Evolutionary conservation across 2,888 invertebrate genomes (phyloP).

Genomic region (Carabus problematicus): DNA sequence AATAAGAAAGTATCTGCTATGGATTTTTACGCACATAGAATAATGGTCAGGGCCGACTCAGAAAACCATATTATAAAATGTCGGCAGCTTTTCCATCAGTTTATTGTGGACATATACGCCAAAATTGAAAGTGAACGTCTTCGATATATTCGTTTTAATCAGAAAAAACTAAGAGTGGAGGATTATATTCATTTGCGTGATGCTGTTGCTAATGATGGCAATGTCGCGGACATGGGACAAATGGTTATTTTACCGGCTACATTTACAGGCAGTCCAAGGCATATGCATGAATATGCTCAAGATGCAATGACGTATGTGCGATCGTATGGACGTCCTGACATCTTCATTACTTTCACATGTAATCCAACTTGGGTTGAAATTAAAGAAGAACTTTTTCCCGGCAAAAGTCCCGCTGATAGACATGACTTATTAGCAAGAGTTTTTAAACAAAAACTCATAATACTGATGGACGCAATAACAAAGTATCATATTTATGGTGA

Average conservation of each 20-base stretch:
- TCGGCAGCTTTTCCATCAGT: slow-evolving; percentile 49
- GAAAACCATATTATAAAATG: slow-evolving; percentile 45
- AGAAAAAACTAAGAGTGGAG: background rate
- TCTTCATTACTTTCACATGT: slow-evolving; percentile 51
- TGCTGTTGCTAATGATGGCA: slow-evolving; percentile 12
- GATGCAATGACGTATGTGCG: slow-evolving; percentile 53
- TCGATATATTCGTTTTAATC: slow-evolving; percentile 13
- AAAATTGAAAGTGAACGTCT: slow-evolving; percentile 48
- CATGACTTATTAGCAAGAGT: slow-evolving; percentile 49
- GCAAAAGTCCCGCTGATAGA: slow-evolving; percentile 43
- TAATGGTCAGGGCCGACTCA: slow-evolving; percentile 34
- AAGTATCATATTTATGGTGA: slow-evolving; percentile 48
- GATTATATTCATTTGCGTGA: background rate
- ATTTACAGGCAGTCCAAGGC: slow-evolving; percentile 48
- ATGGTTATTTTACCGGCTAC: slow-evolving; percentile 45
- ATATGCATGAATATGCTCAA: slow-evolving; percentile 50
- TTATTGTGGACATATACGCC: slow-evolving; percentile 49
- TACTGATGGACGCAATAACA: slow-evolving; percentile 46
- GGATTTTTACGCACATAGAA: too few relatives aligned
- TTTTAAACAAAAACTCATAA: slow-evolving; percentile 48
- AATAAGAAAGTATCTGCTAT: slow-evolving; percentile 10
- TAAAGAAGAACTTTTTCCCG: slow-evolving; percentile 37
- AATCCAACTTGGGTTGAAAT: slow-evolving; percentile 51
- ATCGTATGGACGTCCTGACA: slow-evolving; percentile 51
- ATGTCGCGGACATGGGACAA: slow-evolving; percentile 35